phyloP scores from a whole-genome alignment of 2,113 vertebrate species.

The Toxostoma redivivum region DNA sequence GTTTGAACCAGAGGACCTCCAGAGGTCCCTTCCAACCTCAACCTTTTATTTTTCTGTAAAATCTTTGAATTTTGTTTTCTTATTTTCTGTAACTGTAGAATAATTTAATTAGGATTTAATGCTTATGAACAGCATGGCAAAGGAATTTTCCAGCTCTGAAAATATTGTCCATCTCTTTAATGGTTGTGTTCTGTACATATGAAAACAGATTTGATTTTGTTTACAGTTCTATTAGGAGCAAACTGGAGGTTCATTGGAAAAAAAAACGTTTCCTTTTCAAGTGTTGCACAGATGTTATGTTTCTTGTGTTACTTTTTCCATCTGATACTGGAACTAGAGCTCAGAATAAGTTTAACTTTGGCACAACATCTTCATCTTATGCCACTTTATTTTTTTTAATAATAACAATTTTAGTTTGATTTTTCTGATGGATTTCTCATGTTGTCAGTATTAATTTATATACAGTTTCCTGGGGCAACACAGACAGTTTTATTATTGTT shows the following conservation, averaged over 20 bases:
- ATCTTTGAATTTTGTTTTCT: neutral
- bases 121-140: neutral
- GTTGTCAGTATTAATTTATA: neutral
- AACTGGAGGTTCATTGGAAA: neutral
- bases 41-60: neutral
- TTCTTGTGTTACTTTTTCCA: neutral
- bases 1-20: neutral
- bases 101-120: neutral
- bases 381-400: neutral
- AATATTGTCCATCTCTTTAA: neutral
- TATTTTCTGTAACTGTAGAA: neutral
- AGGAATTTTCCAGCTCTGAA: neutral
- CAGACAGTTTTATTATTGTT: slow-evolving; percentile 11
- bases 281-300: neutral
- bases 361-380: neutral
- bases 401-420: neutral
- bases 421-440: slow-evolving; percentile 1
- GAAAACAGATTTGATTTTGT: neutral
- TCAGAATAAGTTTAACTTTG: neutral
- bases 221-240: neutral
- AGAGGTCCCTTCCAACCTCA: neutral
- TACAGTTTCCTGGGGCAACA: neutral
- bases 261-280: neutral
- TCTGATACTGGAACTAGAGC: neutral
- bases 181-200: neutral